Percentiles rank a stretch among this genome's conserved stretches.
These are phyloP conservation scores for Trachops cirrhosus DNA, from an alignment of 2,797 vertebrate species.

Conservation along the genomic window DNA sequence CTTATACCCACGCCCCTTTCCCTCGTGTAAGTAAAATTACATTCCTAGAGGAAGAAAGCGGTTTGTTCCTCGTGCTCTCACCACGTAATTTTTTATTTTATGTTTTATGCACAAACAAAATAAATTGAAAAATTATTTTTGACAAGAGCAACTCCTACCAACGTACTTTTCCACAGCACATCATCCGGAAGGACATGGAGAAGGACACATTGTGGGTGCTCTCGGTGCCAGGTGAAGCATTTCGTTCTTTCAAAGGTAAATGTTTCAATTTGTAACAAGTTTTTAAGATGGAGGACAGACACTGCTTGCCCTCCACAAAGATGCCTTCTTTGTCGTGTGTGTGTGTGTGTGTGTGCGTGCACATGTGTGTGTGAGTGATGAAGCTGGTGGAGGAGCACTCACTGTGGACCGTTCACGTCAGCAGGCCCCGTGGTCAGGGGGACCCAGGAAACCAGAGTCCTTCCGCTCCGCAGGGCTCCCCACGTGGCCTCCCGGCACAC, in stretches of 20 bases:
- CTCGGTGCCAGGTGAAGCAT: background rate
- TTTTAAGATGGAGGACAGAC: background rate
- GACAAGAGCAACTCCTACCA: background rate
- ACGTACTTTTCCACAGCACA: background rate
- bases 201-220: background rate
- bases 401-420: background rate
- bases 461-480: fast-evolving
- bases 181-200: background rate
- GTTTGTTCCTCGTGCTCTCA: background rate
- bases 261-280: background rate
- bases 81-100: background rate
- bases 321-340: background rate
- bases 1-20: background rate
- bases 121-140: background rate
- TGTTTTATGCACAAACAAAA: background rate
- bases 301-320: background rate
- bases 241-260: background rate
- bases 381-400: no score
- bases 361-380: background rate
- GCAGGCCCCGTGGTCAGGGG: fast-evolving
- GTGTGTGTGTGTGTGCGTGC: fast-evolving
- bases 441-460: background rate
- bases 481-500: fast-evolving
- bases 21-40: background rate
- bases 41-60: background rate